Conservation (phyloP, 2,797 vertebrate species). For the Onychomys arenicola region DNA sequence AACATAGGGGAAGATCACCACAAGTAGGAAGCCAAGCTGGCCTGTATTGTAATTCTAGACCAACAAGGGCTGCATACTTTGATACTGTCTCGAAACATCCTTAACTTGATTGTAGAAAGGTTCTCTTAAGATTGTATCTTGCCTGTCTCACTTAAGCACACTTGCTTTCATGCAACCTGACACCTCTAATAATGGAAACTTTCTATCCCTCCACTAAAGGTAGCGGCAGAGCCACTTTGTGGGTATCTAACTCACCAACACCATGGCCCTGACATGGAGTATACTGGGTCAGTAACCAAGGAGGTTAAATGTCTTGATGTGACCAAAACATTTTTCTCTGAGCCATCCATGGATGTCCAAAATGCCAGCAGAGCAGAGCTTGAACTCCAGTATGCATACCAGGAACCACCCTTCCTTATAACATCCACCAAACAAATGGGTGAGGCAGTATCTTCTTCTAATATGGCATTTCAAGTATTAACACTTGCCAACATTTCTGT, state of each 20-base stretch:
- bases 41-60: neutral
- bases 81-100: neutral
- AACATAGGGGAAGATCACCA: neutral
- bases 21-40: neutral
- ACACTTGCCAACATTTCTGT: constrained; percentile 61
- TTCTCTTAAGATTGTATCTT: neutral
- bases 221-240: neutral
- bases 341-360: neutral
- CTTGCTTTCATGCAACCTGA: constrained; percentile 28
- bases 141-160: neutral
- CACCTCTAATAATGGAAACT: neutral
- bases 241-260: constrained; percentile 3
- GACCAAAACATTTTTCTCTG: constrained; percentile 31
- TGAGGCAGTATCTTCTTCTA: neutral
- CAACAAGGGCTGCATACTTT: neutral
- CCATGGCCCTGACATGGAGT: neutral
- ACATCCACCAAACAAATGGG: constrained; percentile 22
- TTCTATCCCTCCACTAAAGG: neutral
- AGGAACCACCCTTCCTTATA: neutral
- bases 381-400: neutral
- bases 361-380: neutral
- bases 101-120: neutral
- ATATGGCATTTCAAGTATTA: constrained; percentile 45
- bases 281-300: neutral
- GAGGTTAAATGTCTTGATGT: neutral